Evolutionary conservation across 1,140 invertebrate species (phyloP), one percentile per base, ranked within the genome.

Genomic region (Trichonephila clavata): DNA sequence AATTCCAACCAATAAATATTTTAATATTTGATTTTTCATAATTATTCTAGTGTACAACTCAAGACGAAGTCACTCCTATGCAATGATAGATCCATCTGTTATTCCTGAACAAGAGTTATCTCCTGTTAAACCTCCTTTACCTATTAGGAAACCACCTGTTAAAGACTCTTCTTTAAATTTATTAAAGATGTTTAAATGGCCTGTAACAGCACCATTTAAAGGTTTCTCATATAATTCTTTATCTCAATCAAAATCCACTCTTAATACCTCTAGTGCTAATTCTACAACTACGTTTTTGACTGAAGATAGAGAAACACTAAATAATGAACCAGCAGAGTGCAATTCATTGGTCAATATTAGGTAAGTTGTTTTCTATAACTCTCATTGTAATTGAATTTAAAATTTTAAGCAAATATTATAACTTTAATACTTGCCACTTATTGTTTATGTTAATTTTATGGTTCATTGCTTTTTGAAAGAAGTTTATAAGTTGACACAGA

Each of bases 51-150:
- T 97, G 2, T 96, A 96, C 92, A 97, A 97, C 95, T 97, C 97
- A 2, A 96, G 97, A 94, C 95, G 96, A 91, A 96, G 95, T 63
- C 97, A 97, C 95, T 95, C 96, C 3, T 97, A 97, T 94, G 94
- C 94, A 21, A 88, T 89, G 4, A 90, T 95, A 59, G 88, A 92
- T 43, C 21, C 83, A 21, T 13, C 24, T 8, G 61, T 24, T 13
- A 43, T 77, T 20, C 32, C 71, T 27, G 32, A 50, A 5, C 68
- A 13, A 63, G 86, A 88, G n/a, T 13, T 1, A 10, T 32, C 27
- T 14, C 27, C 68, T 24, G 77, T 21, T 20, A 84, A 80, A 57
- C 93, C 93, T 18, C 86, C 93, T 21, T 14, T 94, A n/a, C 93
- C 93, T 59, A 27, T 20, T 10, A 94, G 80, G n/a, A 63, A 77